Conservation (phyloP, 2,888 invertebrate genomes). For the Idaea dimidiata region DNA sequence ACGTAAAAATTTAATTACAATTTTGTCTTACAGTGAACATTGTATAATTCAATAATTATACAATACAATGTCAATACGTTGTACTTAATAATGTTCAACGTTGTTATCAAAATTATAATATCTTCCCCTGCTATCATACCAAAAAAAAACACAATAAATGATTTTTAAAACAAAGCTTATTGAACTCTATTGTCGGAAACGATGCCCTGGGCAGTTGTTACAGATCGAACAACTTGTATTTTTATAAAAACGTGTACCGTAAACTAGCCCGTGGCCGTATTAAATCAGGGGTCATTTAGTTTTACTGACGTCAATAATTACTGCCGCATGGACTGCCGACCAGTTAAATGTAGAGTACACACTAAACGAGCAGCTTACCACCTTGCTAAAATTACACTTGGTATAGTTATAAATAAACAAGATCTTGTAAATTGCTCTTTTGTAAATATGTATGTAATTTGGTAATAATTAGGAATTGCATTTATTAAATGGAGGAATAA, state of each 20-base stretch:
- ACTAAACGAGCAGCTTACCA: not conserved
- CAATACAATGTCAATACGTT: no score
- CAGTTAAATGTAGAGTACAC: slow-evolving; percentile 26
- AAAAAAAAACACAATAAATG: not conserved
- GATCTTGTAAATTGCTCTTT: no score
- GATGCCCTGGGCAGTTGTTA: slow-evolving; percentile 6
- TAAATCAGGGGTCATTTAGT: slow-evolving; percentile 60
- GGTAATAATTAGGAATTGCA: no score
- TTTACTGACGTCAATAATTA: slow-evolving; percentile 60
- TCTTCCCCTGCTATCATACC: not conserved
- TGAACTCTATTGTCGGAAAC: not conserved
- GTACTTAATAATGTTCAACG: no score
- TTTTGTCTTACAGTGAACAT: no score
- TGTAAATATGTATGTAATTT: no score
- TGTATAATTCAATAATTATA: no score
- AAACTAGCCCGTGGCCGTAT: slow-evolving; percentile 48
- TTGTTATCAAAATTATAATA: no score
- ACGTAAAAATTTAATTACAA: no score
- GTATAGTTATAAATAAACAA: no score
- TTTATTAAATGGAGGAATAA: no score
- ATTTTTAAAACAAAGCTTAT: not conserved
- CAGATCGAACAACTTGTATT: slow-evolving; percentile 21
- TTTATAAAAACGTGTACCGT: slow-evolving; percentile 45
- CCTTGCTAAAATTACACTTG: slow-evolving; percentile 4
- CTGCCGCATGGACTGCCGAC: slow-evolving; percentile 29